Evolutionary conservation across 2,888 invertebrate genomes (phyloP), one percentile per base, ranked within the genome.

Genomic region (Theristus sp.): DNA sequence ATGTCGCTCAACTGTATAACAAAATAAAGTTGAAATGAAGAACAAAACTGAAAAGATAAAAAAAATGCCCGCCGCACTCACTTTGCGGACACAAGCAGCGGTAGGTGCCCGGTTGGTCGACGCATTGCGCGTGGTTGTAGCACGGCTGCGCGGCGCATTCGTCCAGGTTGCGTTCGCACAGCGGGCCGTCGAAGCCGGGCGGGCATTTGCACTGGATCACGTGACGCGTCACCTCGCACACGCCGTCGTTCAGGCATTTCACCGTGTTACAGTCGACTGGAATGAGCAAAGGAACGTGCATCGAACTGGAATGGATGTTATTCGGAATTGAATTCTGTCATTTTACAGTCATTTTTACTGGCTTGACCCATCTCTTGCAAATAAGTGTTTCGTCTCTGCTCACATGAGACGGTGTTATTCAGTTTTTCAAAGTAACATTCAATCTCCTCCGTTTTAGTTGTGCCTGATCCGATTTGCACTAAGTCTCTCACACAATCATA

Each of bases 81-180:
- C 70, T 67, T 57, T 68, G 66, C 10, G 69, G 69, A 54, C 73
- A 73, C 28, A 66, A 61, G 63, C 73, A 73, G 49, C 66, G 67
- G 82, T 83, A 62, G 86, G 89, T 26, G 86, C 90, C 75, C 85
- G 87, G 65, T 13, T 67, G 65, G 74, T 93, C 89, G 77, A 93
- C 91, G 75, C 96, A 96, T 87, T 91, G 90, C 2, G 93, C 93
- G 70, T 90, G 81, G 72, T 90, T 91, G 1, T 89, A 89, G 69
- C 96, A 96, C 0, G 93, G 71, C 85, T 86, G 66, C 80, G 80
- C 72, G 90, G 93, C 69, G 90, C 89, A 24, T 86, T 84, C 68
- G 84, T 82, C 75, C 91, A 89, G 73, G 65, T 65, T 62, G 22
- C 13, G 54, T 53, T 60, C 58, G 47, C 63, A 63, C n/a, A 71